A percentile compares a stretch with the other conserved stretches of the same genome.
These are phyloP conservation scores for Pardalotus punctatus DNA, from an alignment of 2,113 vertebrate species.

Conservation along the genomic window DNA sequence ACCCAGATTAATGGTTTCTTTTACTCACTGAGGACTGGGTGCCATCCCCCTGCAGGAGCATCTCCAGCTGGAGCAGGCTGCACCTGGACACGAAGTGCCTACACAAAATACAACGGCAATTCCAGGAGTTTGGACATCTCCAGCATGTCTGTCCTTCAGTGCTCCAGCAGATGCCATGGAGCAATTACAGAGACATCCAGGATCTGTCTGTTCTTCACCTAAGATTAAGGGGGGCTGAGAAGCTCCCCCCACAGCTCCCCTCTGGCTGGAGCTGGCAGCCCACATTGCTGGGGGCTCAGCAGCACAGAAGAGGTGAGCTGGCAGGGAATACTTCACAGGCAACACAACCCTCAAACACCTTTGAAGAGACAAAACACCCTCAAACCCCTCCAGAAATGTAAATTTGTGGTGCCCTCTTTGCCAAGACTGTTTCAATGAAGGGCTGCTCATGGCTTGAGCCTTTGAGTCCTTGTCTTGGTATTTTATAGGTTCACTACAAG, in stretches of 20 bases:
- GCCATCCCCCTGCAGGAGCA: neutral
- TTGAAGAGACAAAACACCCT: neutral
- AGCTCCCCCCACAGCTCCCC: too few relatives aligned
- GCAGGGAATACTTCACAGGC: neutral
- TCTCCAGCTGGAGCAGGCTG: neutral
- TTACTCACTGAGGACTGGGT: neutral
- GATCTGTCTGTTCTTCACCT: neutral
- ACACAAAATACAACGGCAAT: accelerated
- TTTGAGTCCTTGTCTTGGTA: neutral
- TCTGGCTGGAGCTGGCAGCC: neutral
- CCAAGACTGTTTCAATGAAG: neutral
- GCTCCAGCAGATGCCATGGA: neutral
- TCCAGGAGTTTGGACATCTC: neutral
- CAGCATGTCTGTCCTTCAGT: neutral
- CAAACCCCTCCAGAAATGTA: neutral
- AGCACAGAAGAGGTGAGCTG: neutral
- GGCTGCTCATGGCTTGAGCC: accelerated
- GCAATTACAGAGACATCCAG: neutral
- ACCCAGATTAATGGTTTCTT: neutral
- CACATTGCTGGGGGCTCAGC: accelerated
- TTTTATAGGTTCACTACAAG: neutral
- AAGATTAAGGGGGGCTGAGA: neutral
- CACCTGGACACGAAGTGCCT: accelerated
- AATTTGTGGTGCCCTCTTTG: neutral
- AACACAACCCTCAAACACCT: neutral